Evolutionary conservation across 2,797 vertebrate species (phyloP), one percentile per base, ranked within the genome.

Genomic region (Cyclopterus lumpus): DNA sequence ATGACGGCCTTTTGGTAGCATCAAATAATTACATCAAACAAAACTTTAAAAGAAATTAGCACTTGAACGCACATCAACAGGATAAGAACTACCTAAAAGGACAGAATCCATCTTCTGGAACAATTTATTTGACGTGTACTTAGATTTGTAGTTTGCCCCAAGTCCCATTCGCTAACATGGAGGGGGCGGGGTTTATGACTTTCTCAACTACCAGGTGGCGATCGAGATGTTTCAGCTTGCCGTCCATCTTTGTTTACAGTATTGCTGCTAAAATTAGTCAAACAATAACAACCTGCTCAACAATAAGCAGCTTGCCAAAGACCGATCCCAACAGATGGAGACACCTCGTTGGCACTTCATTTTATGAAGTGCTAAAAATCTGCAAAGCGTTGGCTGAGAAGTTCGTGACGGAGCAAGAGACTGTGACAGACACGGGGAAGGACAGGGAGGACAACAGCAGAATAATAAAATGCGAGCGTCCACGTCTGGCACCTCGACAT

Each of bases 401-500:
- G 81, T 57, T 75, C 1, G 71, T 71, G 82, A 80, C 6, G 22
- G 81, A 51, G 70, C 67, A 42, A 36, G 60, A 85, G 81, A 81
- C 73, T 66, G 66, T 85, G 83, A 81, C 82, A 81, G 85, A 88
- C 72, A 64, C 4, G 55, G 57, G 54, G 49, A 79, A 79, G 84
- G 71, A 81, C 57, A 57, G 62, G 8, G 65, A 83, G 81, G 15
- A 49, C 87, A 58, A 73, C 76, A 73, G 75, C 81, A 71, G 86
- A 88, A 84, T 79, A 88, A 82, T 77, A 71, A 58, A 82, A 86
- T 69, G 22, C 54, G 59, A 46, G 32, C 63, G 63, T 68, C 61
- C 68, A 61, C 15, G 73, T 83, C 87, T 88, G 85, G 63, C 83
- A 84, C 83, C 72, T 78, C 62, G 62, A 58, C 68, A 78, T 70